These are phyloP conservation scores for Pherbina coryleti DNA, from an alignment of 2,888 invertebrate species.

Conservation along the genomic window DNA sequence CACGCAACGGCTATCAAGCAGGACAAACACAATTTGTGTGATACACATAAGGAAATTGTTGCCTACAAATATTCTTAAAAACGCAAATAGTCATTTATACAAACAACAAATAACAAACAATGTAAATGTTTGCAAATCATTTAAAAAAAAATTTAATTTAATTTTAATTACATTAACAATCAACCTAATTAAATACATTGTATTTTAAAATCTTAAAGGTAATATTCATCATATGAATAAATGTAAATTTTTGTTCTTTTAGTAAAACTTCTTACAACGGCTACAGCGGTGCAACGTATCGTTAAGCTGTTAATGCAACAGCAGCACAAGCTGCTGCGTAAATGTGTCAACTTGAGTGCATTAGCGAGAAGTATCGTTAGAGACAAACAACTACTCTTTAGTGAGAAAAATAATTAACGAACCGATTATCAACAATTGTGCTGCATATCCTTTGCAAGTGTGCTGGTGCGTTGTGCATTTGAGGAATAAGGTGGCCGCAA, in stretches of 20 bases:
- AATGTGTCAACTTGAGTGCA: constrained; percentile 61
- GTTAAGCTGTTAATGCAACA: constrained; percentile 67
- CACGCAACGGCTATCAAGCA: too few species aligned
- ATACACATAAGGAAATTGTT: too few species aligned
- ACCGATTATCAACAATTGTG: background rate
- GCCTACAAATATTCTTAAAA: too few species aligned
- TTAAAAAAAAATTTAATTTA: too few species aligned
- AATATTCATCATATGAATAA: background rate
- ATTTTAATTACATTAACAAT: too few species aligned
- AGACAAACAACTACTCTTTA: background rate
- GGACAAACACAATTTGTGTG: too few species aligned
- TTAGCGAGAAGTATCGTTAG: constrained; percentile 54
- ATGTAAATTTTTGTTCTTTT: constrained; percentile 29
- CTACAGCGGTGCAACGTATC: constrained; percentile 68
- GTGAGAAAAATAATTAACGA: background rate
- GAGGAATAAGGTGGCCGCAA: background rate
- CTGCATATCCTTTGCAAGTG: background rate
- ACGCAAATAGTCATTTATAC: too few species aligned
- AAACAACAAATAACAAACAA: too few species aligned
- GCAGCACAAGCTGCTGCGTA: constrained; percentile 68
- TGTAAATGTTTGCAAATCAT: too few species aligned
- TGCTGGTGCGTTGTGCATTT: background rate
- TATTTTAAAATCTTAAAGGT: background rate
- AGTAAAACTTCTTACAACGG: constrained; percentile 64
- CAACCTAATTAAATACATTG: background rate